Percentiles rank a stretch among this genome's conserved stretches.
These are phyloP conservation scores for Enteromius unitaeniatus DNA, from an alignment of 2,797 vertebrate species.

Conservation along the genomic window DNA sequence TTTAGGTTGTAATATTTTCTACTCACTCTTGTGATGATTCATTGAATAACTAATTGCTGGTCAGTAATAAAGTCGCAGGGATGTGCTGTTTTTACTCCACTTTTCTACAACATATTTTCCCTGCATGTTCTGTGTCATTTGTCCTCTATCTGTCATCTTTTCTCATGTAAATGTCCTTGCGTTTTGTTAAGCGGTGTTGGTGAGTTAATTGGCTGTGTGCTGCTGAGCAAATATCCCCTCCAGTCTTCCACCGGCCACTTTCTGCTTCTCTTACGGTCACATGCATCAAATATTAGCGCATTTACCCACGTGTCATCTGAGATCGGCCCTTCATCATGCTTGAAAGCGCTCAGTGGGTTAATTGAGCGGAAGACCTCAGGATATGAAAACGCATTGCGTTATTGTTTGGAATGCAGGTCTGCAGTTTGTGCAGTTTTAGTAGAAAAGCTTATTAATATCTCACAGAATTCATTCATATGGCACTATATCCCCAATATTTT, in stretches of 20 bases:
- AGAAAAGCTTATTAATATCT: background rate
- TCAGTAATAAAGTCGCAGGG: conserved; percentile 5
- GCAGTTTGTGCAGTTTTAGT: background rate
- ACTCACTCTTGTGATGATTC: background rate
- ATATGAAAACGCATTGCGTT: background rate
- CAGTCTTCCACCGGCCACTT: background rate
- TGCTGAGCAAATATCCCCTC: background rate
- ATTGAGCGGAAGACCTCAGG: background rate
- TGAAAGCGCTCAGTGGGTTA: background rate
- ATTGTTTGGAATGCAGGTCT: background rate
- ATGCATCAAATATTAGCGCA: background rate
- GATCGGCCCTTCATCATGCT: background rate
- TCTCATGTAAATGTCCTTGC: background rate
- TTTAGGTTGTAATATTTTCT: background rate
- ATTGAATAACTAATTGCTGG: background rate
- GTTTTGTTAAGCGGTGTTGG: background rate
- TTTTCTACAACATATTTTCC: background rate
- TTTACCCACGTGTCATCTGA: background rate
- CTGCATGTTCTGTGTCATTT: background rate
- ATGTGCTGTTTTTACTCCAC: background rate
- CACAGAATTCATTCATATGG: background rate
- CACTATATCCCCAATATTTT: background rate
- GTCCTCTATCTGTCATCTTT: background rate
- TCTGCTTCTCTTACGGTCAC: background rate
- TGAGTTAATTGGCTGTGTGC: conserved; percentile 1